Base-by-base conservation (phyloP, 2,113 vertebrate genomes). In the Ptilorrhoa leucosticta region DNA sequence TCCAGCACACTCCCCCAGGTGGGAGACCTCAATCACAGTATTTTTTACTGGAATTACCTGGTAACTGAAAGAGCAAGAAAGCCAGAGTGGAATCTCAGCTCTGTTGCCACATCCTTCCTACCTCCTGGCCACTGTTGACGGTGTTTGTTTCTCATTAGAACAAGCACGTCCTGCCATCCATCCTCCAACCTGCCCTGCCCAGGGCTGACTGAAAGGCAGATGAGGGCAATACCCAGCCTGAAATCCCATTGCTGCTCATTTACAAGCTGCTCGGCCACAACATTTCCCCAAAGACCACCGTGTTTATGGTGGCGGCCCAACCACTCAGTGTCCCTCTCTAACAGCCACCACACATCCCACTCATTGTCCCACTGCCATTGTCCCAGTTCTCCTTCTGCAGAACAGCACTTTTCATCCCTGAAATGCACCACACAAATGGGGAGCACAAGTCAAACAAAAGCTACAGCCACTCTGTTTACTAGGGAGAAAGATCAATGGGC, bases 361-460 rank as follows among this genome's bases (percentile, higher is more conserved):
- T 51, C 63, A 65, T 95, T 89, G 94, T 88, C 77, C 48, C 30
- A 6, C n/a, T 10, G 66, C 68, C 87, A 92, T 96, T 93, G 80
- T 95, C 60, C 65, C 9, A 1, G 47, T 64, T 94, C 54, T 89
- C 60, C 87, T 96, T 83, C 54, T 90, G 86, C 94, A 97, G 91
- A 93, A 94, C 53, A 90, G 93, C 97, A 87, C 95, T 97, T 97
- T 93, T 82, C 83, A 91, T 89, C 90, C 96, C 94, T 90, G 93
- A 95, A 97, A 93, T 57, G 86, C 81, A 54, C 78, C 7, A 4
- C 87, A 96, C 93, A 96, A 96, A 96, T 54, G 65, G 76, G 94
- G 92, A 95, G 94, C 85, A 78, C 73, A 93, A 88, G 87, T 78
- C 79, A 94, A 95, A 98, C 97, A 98, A 97, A 98, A 97, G 96